Percentiles rank a stretch among this genome's conserved stretches.
Conservation (phyloP, 1,140 invertebrate species). For the Chrysopa pallens region DNA sequence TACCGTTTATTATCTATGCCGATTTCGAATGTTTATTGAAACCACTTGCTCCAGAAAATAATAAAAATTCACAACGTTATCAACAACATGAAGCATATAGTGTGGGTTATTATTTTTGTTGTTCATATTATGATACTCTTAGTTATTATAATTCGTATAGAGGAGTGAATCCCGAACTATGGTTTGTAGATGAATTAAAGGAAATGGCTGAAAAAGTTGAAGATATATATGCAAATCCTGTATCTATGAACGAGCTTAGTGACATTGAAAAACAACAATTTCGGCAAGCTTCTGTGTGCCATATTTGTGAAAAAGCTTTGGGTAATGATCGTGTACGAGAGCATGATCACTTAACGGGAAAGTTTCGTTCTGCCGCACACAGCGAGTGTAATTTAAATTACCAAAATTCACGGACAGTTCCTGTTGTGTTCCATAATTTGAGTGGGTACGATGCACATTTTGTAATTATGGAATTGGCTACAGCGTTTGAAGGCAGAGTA, state of each 20-base stretch:
- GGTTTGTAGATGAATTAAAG: neutral
- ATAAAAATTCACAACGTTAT: conserved; percentile 5
- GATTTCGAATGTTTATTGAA: conserved; percentile 18
- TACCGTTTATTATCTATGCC: conserved; percentile 18
- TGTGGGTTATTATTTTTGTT: conserved; percentile 2
- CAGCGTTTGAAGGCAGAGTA: conserved; percentile 2
- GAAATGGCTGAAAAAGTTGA: too few species aligned
- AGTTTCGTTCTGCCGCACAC: conserved; percentile 4
- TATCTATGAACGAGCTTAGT: neutral
- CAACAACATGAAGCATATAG: conserved; percentile 1
- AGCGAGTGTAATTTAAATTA: conserved; percentile 6
- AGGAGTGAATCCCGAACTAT: neutral
- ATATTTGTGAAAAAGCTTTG: conserved; percentile 5
- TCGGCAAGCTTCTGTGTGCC: neutral
- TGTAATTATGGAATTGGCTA: conserved; percentile 8
- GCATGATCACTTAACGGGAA: conserved; percentile 8
- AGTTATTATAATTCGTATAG: neutral
- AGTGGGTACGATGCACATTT: conserved; percentile 9
- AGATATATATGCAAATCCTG: too few species aligned
- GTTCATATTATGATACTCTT: neutral
- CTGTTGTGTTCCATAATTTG: conserved; percentile 10
- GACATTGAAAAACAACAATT: conserved; percentile 1
- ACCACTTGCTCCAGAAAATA: conserved; percentile 5
- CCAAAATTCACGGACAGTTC: conserved; percentile 1
- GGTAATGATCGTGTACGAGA: conserved; percentile 2